Percentiles rank a stretch among this genome's conserved stretches.
These are phyloP conservation scores for Chiroxiphia lanceolata DNA, from an alignment of 2,797 vertebrate species.

Conservation along the genomic window DNA sequence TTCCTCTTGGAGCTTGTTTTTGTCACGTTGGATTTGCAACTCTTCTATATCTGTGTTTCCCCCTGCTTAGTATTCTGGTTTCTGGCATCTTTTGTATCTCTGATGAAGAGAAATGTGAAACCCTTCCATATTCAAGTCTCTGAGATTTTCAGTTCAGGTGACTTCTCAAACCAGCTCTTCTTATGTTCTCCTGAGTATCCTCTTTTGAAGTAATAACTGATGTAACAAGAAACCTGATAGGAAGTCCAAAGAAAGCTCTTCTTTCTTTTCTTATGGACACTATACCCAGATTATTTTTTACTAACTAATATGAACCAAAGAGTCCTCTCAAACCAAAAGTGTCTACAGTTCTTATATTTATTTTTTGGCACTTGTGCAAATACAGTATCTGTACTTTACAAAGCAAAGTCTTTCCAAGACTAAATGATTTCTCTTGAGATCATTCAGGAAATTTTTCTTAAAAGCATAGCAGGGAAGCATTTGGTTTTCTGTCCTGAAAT, in stretches of 20 bases:
- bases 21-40: background rate
- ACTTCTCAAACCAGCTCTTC: background rate
- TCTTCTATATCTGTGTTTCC: background rate
- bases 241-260: background rate
- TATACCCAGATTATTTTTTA: background rate
- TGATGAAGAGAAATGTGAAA: background rate
- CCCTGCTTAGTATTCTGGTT: background rate
- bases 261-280: background rate
- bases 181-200: background rate
- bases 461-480: background rate
- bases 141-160: background rate
- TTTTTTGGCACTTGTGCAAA: background rate
- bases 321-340: background rate
- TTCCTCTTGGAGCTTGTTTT: background rate
- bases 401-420: background rate
- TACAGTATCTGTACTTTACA: background rate
- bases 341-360: background rate
- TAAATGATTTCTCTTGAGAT: background rate
- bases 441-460: background rate
- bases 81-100: background rate
- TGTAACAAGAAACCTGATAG: background rate
- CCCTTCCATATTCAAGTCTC: background rate
- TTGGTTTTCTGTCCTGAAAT: background rate
- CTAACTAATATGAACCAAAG: background rate
- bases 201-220: background rate